Conservation (phyloP, 2,113 vertebrate species). For the Gambusia affinis region DNA sequence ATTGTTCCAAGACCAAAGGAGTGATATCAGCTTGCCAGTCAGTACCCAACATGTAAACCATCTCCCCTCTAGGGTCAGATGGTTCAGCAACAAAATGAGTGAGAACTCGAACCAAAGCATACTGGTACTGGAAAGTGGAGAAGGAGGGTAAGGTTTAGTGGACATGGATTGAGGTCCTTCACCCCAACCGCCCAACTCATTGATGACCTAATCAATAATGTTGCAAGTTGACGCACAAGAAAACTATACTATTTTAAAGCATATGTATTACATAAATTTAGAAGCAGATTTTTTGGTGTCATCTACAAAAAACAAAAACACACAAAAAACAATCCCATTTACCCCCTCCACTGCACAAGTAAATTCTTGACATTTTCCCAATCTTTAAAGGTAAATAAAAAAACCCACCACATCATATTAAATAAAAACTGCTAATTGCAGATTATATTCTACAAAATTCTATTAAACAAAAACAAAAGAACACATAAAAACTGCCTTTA, state of each 20-base stretch:
- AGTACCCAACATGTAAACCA: conserved; percentile 88
- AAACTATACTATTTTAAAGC: no score
- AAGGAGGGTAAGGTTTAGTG: neutral
- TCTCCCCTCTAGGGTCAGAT: conserved; percentile 81
- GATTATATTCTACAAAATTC: neutral
- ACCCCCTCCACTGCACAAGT: neutral
- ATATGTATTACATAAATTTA: no score
- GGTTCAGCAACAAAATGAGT: conserved; percentile 93
- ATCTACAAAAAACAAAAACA: no score
- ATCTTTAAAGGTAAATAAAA: neutral
- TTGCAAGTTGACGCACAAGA: neutral
- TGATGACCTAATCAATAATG: neutral
- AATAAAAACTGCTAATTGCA: neutral
- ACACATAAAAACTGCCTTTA: conserved; percentile 11
- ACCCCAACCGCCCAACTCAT: neutral
- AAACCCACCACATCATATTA: neutral
- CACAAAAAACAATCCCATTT: neutral
- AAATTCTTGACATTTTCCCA: neutral
- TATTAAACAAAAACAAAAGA: neutral
- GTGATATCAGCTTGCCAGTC: conserved; percentile 99
- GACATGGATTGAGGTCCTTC: neutral
- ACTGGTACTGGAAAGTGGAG: conserved; percentile 86
- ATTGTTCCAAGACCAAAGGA: conserved; percentile 87
- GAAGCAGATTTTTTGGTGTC: no score
- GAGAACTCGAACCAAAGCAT: conserved; percentile 90